Conservation (phyloP, 2,113 vertebrate genomes). For the Orcinus orca region DNA sequence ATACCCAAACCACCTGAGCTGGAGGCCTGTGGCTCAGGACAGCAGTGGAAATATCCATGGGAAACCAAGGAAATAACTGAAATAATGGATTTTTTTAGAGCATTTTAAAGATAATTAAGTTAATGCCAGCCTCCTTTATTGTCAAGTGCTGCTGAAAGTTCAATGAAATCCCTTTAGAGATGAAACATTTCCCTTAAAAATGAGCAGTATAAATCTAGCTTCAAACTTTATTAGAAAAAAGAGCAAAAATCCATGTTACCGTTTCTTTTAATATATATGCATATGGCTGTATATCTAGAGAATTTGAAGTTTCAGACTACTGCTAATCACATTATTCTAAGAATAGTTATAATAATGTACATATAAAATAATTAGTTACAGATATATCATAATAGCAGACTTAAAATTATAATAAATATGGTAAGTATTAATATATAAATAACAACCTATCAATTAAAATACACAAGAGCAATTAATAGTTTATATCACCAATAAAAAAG, state of each 20-base stretch:
- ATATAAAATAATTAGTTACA: not conserved
- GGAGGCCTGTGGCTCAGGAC: not conserved
- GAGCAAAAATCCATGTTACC: not conserved
- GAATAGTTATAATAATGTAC: not conserved
- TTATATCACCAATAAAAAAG: not conserved
- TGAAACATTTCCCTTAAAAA: conserved; percentile 30
- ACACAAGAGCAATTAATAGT: not conserved
- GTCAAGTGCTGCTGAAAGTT: conserved; percentile 14
- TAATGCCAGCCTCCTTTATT: not conserved
- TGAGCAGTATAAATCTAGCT: conserved; percentile 24
- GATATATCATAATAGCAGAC: not conserved
- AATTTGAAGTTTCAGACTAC: conserved; percentile 9
- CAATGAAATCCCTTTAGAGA: conserved; percentile 15
- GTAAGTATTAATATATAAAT: not conserved
- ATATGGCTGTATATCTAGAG: not conserved
- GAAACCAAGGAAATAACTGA: not conserved
- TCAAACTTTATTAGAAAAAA: not conserved
- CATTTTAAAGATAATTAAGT: conserved; percentile 25
- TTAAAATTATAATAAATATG: conserved; percentile 35
- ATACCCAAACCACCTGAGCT: not conserved
- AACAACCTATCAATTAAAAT: not conserved
- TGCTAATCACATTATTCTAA: not conserved
- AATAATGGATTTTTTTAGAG: not conserved
- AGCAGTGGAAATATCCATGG: not conserved
- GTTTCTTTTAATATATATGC: not conserved